Evolutionary conservation across 2,797 vertebrate genomes (phyloP).

Genomic region (Cirrhinus mrigala): DNA sequence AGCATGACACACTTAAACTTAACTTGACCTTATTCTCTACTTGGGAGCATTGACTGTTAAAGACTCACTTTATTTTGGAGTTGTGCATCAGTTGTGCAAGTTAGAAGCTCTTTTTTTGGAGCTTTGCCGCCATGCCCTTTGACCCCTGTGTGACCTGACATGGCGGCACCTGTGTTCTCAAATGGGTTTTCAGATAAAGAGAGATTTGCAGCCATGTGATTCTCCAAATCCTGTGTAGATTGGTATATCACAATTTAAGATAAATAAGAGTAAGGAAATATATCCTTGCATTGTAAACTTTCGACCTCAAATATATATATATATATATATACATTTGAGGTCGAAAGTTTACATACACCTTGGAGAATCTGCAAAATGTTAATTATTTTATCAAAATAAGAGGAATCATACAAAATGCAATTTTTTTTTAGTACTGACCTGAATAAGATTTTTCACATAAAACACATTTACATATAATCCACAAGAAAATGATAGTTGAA

Average conservation of each 20-base stretch:
- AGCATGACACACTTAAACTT: slow-evolving; percentile 54
- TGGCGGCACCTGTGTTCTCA: background rate
- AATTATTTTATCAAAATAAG: no score
- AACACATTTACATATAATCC: no score
- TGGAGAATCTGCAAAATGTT: no score
- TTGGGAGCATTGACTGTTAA: slow-evolving; percentile 45
- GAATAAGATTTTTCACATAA: no score
- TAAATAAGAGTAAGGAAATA: no score
- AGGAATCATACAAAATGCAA: no score
- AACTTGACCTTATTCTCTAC: slow-evolving; percentile 51
- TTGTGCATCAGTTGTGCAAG: slow-evolving; percentile 23
- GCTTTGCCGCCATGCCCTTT: background rate
- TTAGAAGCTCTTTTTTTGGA: background rate
- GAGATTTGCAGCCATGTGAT: background rate
- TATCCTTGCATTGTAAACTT: no score
- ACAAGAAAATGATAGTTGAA: no score
- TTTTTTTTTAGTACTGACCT: no score
- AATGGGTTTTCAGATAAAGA: background rate
- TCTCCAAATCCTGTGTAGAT: background rate
- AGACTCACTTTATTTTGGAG: slow-evolving; percentile 43
- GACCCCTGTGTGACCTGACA: background rate
- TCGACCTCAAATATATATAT: no score
- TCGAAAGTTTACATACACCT: no score
- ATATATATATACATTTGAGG: no score
- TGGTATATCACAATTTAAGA: background rate